These are phyloP conservation scores for Tinea pellionella DNA, from an alignment of 2,888 invertebrate species.

Conservation along the genomic window DNA sequence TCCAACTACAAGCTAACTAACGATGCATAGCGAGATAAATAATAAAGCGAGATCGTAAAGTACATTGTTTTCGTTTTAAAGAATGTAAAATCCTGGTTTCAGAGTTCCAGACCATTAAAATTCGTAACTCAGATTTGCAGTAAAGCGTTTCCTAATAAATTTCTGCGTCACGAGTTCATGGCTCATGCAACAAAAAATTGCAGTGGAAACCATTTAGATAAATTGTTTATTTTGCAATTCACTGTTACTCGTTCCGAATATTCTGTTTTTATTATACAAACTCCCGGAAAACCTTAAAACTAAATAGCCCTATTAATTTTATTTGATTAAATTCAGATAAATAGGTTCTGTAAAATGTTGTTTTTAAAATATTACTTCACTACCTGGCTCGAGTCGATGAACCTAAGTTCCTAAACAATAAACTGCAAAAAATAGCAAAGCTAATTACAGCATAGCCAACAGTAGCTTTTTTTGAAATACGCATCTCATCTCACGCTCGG, in stretches of 20 bases:
- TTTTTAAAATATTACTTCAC: neutral
- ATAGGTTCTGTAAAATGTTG: neutral
- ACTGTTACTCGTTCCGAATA: neutral
- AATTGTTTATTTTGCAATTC: neutral
- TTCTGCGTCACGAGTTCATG: constrained; percentile 2
- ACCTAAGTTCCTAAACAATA: neutral
- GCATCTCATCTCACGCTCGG: constrained; percentile 24
- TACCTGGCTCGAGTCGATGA: constrained; percentile 3
- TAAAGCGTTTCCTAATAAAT: neutral
- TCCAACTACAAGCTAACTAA: neutral
- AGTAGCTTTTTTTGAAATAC: constrained; percentile 13
- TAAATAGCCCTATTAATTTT: neutral
- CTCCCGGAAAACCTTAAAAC: neutral
- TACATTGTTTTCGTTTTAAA: neutral
- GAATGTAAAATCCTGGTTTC: neutral
- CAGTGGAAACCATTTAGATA: neutral
- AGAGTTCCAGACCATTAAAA: neutral
- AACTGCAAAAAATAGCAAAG: constrained; percentile 1
- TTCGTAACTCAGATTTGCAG: neutral
- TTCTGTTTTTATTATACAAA: neutral
- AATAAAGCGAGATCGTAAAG: no score
- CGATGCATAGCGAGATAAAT: neutral
- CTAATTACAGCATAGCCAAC: constrained; percentile 12
- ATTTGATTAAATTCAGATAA: neutral
- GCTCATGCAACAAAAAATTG: constrained; percentile 5